Evolutionary conservation across 2,113 vertebrate genomes (phyloP), one percentile per base, ranked within the genome.

Genomic region (Otocyon megalotis): DNA sequence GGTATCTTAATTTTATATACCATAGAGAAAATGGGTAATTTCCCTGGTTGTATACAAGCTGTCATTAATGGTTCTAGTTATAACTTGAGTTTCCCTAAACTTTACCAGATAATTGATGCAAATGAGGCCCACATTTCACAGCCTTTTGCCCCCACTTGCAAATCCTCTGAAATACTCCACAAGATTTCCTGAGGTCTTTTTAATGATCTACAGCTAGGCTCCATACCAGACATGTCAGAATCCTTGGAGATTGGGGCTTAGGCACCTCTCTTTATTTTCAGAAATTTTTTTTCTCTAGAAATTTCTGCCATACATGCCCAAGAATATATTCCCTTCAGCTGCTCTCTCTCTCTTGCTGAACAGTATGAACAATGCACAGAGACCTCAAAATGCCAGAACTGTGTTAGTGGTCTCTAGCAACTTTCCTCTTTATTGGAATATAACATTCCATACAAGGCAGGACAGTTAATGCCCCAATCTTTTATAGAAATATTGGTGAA

Each of bases 151-250:
- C 12, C 28, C 8, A 28, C 50, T 76, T 83, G 5, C 24, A 74
- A 35, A 74, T 32, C 58, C 16, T 37, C n/a, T 71, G 74, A 83
- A 88, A 82, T 83, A 22, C 20, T 65, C n/a, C 22, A 30, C 77
- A 88, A 35, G 58, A 58, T 58, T 88, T 95, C 60, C 50, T 83
- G 35, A 88, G 22, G 30, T 67, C 20, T 82, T 84, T 95, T 95
- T 26, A 72, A 2, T 82, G 69, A 71, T 48, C 26, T 63, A 35
- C 20, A 63, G 43, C 3, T 28, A 92, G 28, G 56, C 30, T 30
- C 16, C 43, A 37, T 65, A 60, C 43, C 77, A 76, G 50, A 56
- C 11, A 37, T 35, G 50, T 20, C 37, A 76, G 35, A 88, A 50
- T 43, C 12, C 43, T 69, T 92, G 37, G 13, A 54, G 28, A 32